These are phyloP conservation scores for Zenarchopterus dispar DNA, from an alignment of 2,797 vertebrate genomes.

Conservation along the genomic window DNA sequence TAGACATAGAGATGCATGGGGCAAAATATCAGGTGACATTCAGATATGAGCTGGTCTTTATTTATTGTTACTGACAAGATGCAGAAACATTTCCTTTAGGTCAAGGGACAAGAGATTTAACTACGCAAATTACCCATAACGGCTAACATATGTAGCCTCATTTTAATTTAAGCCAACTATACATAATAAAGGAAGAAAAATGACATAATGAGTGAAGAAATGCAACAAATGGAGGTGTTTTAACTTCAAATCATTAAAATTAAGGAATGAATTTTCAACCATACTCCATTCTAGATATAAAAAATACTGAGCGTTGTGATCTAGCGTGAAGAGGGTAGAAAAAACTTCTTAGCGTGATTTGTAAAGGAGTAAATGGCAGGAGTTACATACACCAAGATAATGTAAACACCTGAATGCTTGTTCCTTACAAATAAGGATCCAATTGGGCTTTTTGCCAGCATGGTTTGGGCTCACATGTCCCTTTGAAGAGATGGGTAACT, in stretches of 20 bases:
- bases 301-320: not conserved
- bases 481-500: too few species aligned
- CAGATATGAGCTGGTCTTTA: constrained; percentile 58
- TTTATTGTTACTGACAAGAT: constrained; percentile 80
- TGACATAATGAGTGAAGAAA: too few species aligned
- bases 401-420: too few species aligned
- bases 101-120: constrained; percentile 81
- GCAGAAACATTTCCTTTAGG: constrained; percentile 77
- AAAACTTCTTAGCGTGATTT: too few species aligned
- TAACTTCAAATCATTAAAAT: not conserved
- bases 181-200: not conserved
- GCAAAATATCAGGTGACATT: constrained; percentile 52
- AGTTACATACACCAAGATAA: too few species aligned
- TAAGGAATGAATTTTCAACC: not conserved
- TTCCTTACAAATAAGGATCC: too few species aligned
- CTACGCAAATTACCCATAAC: constrained; percentile 81
- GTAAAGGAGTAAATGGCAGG: too few species aligned
- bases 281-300: not conserved
- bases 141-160: constrained; percentile 73
- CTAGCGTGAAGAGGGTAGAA: too few species aligned
- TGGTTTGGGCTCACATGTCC: too few species aligned
- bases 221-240: not conserved
- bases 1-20: constrained; percentile 1
- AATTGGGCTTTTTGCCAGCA: too few species aligned
- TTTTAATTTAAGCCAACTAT: constrained; percentile 60